These are phyloP conservation scores for Anguilla megastoma DNA, from an alignment of 2,797 vertebrate genomes.

Conservation along the genomic window DNA sequence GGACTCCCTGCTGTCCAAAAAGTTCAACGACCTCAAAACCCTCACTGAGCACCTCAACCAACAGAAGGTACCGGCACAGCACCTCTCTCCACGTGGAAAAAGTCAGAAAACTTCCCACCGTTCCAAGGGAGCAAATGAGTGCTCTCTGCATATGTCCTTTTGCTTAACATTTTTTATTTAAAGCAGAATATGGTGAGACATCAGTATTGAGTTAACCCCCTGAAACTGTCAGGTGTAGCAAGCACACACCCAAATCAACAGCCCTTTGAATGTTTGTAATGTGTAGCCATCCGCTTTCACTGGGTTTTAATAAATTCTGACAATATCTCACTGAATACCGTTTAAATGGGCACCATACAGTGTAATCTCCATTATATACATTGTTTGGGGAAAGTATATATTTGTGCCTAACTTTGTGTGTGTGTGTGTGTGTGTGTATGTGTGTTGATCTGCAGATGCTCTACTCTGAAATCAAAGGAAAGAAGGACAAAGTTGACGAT, in stretches of 20 bases:
- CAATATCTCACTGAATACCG: no score
- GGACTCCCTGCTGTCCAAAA: constrained; percentile 77
- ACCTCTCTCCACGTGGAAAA: not conserved
- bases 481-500: constrained; percentile 82
- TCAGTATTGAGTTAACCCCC: not conserved
- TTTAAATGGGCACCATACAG: no score
- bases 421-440: constrained; percentile 18
- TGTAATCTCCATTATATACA: not conserved
- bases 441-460: constrained; percentile 61
- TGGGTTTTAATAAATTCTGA: not conserved
- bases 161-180: no score
- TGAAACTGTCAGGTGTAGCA: not conserved
- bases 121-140: not conserved
- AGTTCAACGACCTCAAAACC: constrained; percentile 72
- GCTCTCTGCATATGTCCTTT: not conserved
- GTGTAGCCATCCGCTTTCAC: not conserved
- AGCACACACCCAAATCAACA: not conserved
- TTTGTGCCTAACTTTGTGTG: constrained; percentile 3
- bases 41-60: constrained; percentile 78
- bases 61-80: constrained; percentile 79
- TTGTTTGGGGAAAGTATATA: not conserved
- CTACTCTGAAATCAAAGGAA: constrained; percentile 83
- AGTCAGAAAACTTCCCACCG: not conserved
- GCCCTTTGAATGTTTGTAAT: not conserved
- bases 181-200: no score